Evolutionary conservation across 2,797 vertebrate species (phyloP).

Genomic region (Premnoplex brunnescens): DNA sequence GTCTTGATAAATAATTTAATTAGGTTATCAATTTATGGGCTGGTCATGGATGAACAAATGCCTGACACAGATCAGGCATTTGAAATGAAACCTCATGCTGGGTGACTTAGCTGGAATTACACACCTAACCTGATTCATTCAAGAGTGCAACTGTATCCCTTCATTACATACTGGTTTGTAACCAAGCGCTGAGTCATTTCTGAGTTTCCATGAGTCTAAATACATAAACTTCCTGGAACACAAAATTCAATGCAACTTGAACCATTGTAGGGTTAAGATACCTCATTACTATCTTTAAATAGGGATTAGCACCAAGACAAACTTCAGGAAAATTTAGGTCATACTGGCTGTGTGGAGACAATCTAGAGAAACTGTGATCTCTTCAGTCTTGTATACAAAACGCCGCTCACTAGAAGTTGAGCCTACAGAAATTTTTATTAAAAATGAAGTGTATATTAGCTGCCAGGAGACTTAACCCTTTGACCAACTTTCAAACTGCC

Average conservation of each 20-base stretch:
- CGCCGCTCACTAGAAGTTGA: neutral
- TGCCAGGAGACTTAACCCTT: neutral
- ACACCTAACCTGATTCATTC: neutral
- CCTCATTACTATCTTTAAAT: neutral
- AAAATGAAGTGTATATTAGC: neutral
- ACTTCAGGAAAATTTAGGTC: neutral
- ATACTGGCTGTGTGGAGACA: neutral
- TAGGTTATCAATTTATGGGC: neutral
- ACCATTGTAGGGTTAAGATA: neutral
- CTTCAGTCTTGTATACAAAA: neutral
- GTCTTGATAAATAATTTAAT: slow-evolving; percentile 1
- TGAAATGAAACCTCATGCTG: neutral
- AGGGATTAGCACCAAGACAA: neutral
- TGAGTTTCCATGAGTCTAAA: neutral
- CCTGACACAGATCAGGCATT: neutral
- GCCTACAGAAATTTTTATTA: neutral
- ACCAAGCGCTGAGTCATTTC: neutral
- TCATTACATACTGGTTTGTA: neutral
- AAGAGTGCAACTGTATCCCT: neutral
- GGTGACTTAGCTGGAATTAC: neutral
- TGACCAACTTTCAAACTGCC: neutral
- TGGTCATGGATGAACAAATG: neutral
- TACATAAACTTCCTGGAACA: neutral
- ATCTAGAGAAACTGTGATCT: neutral
- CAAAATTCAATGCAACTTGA: neutral